Percentiles rank a stretch among this genome's conserved stretches.
Evolutionary conservation across 2,113 vertebrate species (phyloP).

Genomic region (Dasypus novemcinctus): DNA sequence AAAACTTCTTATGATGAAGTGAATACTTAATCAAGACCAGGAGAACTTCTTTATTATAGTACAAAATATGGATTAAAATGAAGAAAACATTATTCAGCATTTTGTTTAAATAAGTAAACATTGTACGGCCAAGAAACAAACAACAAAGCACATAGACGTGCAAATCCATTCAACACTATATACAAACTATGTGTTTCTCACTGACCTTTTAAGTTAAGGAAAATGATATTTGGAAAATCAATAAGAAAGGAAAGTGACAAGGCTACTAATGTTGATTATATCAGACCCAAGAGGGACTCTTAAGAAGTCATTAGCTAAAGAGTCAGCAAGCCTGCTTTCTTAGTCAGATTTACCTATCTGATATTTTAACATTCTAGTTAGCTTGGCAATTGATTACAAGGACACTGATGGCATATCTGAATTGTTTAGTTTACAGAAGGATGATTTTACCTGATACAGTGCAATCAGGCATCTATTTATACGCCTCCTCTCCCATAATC

Average conservation of each 20-base stretch:
- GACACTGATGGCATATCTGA: background rate
- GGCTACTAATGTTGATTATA: constrained; percentile 46
- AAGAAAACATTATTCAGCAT: background rate
- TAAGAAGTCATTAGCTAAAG: constrained; percentile 53
- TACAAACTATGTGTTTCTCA: background rate
- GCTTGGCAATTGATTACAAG: background rate
- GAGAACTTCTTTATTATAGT: background rate
- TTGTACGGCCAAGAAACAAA: background rate
- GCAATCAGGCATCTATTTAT: background rate
- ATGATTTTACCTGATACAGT: background rate
- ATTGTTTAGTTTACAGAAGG: background rate
- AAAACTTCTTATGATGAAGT: background rate
- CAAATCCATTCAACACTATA: background rate
- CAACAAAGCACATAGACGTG: background rate
- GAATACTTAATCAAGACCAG: background rate
- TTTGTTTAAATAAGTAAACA: background rate
- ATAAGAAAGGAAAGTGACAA: constrained; percentile 53
- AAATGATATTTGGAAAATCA: constrained; percentile 62
- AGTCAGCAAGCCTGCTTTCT: constrained; percentile 35
- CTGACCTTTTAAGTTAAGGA: constrained; percentile 52
- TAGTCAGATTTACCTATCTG: constrained; percentile 28
- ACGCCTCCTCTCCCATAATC: background rate
- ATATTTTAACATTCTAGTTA: constrained; percentile 29
- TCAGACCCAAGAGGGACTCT: constrained; percentile 49
- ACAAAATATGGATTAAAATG: background rate